phyloP scores from a whole-genome alignment of 2,113 vertebrate genomes.

The Hassar affinis region DNA sequence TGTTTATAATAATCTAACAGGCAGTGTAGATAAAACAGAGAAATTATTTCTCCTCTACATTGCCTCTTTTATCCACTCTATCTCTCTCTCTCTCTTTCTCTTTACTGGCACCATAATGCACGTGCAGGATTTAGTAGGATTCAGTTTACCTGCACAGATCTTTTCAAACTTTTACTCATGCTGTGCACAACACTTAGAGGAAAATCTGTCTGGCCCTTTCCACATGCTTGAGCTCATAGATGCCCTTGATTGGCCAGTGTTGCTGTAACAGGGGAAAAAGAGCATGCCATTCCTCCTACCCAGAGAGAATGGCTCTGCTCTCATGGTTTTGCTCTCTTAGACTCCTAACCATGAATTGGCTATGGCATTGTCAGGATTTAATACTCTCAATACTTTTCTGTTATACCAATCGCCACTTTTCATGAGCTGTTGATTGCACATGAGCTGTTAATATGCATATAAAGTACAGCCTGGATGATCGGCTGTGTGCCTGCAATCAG shows the following conservation, averaged over 20 bases:
- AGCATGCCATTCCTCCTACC: background rate
- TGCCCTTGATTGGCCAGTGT: background rate
- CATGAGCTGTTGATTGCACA: background rate
- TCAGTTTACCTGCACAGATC: too few relatives aligned
- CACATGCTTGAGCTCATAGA: background rate
- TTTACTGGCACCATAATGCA: accelerated
- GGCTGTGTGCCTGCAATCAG: background rate
- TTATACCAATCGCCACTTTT: background rate
- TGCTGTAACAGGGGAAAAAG: background rate
- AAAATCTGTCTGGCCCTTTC: background rate
- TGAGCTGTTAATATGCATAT: background rate
- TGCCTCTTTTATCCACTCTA: too few relatives aligned
- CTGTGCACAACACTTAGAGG: background rate
- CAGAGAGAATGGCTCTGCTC: too few relatives aligned
- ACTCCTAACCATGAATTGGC: background rate
- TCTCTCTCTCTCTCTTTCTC: background rate
- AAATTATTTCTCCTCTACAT: background rate
- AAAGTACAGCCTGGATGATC: background rate
- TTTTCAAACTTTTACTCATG: background rate
- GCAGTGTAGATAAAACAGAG: background rate
- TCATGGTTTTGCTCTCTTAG: background rate
- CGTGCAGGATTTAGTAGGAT: too few relatives aligned
- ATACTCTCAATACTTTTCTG: background rate
- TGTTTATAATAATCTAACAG: background rate
- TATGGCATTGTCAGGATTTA: background rate